Evolutionary conservation across 2,888 invertebrate genomes (phyloP), one percentile per base, ranked within the genome.

Genomic region (Ypsolopha sequella): DNA sequence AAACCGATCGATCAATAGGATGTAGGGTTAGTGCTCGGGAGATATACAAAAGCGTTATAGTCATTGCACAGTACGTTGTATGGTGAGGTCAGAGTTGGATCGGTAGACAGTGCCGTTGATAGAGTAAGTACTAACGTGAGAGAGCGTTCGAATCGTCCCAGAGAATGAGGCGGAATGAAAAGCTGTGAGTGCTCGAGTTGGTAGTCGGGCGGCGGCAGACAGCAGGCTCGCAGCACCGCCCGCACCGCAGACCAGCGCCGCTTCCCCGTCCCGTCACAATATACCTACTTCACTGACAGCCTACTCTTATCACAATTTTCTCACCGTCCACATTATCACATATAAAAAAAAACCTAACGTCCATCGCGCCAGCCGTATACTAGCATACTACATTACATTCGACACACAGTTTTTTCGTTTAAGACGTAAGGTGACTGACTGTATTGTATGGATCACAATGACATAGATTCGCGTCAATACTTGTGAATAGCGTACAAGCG

Each of bases 1-100:
- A 71, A 90, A 89, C 84, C 77, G 24, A 80, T 75, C 76, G 77
- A 78, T 89, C 89, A 80, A 88, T 75, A 66, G 78, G 75, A 79
- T 81, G 66, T 84, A 85, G 82, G 80, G 85, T 85, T 82, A 84
- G 85, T 80, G 75, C 64, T 65, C 24, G 24, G 58, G 50, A 33
- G 47, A 52, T 33, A 33, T 54, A 60, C 60, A 58, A 53, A 58
- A 56, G 62, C 62, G 65, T 62, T 61, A 50, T 54, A 48, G 55
- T 56, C 41, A 41, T 59, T 53, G 53, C 54, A 58, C 55, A 60
- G 52, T 66, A 70, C 67, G 70, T 70, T 68, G 62, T 70, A 76
- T 73, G 76, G 78, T 81, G 78, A 73, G 73, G 60, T 60, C 62
- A 59, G 64, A 66, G 70, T 67, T n/a, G 36, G 35, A 36, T 36